Evolutionary conservation across 2,888 invertebrate species (phyloP).

Genomic region (Phaedon cochleariae): DNA sequence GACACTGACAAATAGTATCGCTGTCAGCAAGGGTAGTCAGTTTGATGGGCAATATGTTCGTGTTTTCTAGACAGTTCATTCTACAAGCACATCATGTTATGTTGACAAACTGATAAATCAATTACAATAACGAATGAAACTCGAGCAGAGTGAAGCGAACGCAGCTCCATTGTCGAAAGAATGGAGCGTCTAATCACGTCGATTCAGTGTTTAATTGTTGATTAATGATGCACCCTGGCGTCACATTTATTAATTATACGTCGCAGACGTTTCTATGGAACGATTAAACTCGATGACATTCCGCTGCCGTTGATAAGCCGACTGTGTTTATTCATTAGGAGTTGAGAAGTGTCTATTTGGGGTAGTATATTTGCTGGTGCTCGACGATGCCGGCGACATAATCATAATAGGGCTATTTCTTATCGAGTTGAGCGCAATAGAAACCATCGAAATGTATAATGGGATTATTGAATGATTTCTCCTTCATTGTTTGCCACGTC

Average conservation of each 20-base stretch:
- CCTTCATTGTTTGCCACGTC: not conserved
- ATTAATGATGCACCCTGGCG: slow-evolving; percentile 56
- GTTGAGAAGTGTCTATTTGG: slow-evolving; percentile 28
- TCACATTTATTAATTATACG: slow-evolving; percentile 59
- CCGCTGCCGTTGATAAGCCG: slow-evolving; percentile 54
- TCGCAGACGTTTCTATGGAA: slow-evolving; percentile 55
- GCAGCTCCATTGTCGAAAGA: slow-evolving; percentile 42
- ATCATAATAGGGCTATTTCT: not conserved
- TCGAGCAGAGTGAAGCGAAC: slow-evolving; percentile 13
- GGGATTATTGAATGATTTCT: not conserved
- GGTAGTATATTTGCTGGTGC: slow-evolving; percentile 7
- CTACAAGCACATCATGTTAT: not conserved
- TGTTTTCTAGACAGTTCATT: too few relatives aligned
- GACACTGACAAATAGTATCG: too few relatives aligned
- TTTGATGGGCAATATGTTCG: too few relatives aligned
- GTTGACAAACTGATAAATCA: slow-evolving; percentile 18
- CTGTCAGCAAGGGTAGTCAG: too few relatives aligned
- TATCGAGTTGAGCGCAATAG: not conserved
- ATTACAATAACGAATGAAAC: slow-evolving; percentile 26
- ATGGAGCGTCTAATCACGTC: slow-evolving; percentile 54
- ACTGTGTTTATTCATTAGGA: slow-evolving; percentile 56
- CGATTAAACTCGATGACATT: slow-evolving; percentile 56
- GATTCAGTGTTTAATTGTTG: slow-evolving; percentile 58
- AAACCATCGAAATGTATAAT: not conserved
- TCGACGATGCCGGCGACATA: not conserved